phyloP scores from a whole-genome alignment of 2,113 vertebrate species.

The Ictidomys tridecemlineatus region DNA sequence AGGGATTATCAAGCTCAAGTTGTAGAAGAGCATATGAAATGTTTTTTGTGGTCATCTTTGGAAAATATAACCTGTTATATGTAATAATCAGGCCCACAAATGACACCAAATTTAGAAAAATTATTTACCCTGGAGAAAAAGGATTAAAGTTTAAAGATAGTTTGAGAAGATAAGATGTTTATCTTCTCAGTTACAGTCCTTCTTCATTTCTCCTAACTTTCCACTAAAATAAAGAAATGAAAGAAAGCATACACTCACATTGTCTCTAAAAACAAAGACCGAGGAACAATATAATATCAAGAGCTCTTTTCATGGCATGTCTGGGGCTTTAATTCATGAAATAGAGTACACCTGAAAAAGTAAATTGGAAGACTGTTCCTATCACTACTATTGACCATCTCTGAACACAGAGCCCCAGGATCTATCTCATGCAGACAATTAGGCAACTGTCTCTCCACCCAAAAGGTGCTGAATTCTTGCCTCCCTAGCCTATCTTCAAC shows the following conservation, averaged over 20 bases:
- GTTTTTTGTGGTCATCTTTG: background rate
- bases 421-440: constrained; percentile 1
- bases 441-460: background rate
- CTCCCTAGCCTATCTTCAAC: background rate
- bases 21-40: constrained; percentile 13
- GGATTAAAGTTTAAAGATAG: constrained; percentile 44
- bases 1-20: background rate
- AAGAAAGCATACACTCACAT: background rate
- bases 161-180: constrained; percentile 1
- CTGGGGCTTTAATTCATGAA: background rate
- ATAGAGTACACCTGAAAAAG: background rate
- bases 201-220: background rate
- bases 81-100: background rate
- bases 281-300: background rate
- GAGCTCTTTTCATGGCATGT: background rate
- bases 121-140: background rate
- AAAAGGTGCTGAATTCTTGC: background rate
- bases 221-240: background rate
- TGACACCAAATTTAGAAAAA: constrained; percentile 46
- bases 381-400: background rate
- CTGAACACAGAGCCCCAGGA: background rate
- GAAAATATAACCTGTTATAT: background rate
- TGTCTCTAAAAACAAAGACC: background rate
- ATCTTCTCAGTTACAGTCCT: background rate
- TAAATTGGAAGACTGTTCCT: background rate